Conservation (phyloP, 2,888 invertebrate genomes). For the Hipparchia sbordonii region DNA sequence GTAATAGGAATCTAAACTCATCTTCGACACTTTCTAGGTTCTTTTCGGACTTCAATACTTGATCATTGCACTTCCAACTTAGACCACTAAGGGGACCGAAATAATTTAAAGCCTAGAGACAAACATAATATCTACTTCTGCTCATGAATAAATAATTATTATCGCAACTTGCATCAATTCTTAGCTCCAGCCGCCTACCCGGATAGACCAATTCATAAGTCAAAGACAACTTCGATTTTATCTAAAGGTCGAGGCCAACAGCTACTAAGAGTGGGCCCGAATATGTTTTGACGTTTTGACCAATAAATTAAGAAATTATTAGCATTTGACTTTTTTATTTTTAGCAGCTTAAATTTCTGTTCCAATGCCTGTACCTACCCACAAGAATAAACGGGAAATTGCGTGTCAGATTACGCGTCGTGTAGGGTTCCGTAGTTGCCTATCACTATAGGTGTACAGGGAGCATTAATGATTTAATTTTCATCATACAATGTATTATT, state of each 20-base stretch:
- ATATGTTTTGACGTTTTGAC: background rate
- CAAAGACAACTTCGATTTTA: slow-evolving; percentile 38
- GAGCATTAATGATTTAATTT: no score
- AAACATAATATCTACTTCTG: background rate
- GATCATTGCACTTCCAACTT: no score
- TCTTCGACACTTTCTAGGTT: no score
- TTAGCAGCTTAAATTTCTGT: background rate
- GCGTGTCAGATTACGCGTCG: no score
- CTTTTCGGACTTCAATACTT: no score
- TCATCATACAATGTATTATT: no score
- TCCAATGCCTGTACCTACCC: no score
- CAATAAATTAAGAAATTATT: slow-evolving; percentile 17
- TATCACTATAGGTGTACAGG: no score
- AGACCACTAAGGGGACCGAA: background rate
- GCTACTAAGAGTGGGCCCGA: slow-evolving; percentile 20
- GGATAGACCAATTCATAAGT: slow-evolving; percentile 19
- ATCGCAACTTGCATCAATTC: slow-evolving; percentile 5
- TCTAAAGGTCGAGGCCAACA: slow-evolving; percentile 45
- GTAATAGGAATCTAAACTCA: no score
- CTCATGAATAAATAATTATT: slow-evolving; percentile 7
- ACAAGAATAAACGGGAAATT: no score
- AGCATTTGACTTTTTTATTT: background rate
- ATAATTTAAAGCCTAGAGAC: background rate
- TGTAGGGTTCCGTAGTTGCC: no score
- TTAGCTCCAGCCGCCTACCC: slow-evolving; percentile 23